Evolutionary conservation across 2,888 invertebrate species (phyloP), one percentile per base, ranked within the genome.

Genomic region (Drosophila setosimentum): DNA sequence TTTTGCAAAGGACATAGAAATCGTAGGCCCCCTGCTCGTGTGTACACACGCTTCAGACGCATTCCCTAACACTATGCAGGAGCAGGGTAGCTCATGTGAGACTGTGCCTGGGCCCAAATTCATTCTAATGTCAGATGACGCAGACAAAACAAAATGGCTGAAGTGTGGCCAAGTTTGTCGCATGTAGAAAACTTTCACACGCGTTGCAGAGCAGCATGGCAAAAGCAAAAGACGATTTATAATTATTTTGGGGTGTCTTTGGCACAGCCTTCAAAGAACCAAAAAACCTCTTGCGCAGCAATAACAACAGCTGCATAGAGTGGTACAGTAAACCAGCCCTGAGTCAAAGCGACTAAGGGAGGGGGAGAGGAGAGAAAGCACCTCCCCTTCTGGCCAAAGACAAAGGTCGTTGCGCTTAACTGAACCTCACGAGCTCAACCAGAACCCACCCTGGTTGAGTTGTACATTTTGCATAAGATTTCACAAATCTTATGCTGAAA

Each of bases 361-460:
- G 45, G 24, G 21, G 30, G 51, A 7, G 35, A 1, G 62, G 68
- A 71, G 68, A 73, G 73, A 86, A 80, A 75, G 67, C 53, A 53
- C 78, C 78, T 78, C 78, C 82, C 73, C 74, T 74, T 70, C 48
- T 64, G 53, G 48, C 51, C 64, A 68, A 55, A 69, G 64, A 70
- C 64, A 83, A 81, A 90, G 90, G 89, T 89, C 89, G 87, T 87
- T 90, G 87, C 89, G 87, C 87, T 89, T 90, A 82, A 68, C 77
- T 90, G 84, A 73, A 81, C 72, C 78, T 63, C 70, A 42, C 53
- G 21, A 24, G 49, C 68, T 59, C 50, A 62, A 40, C 68, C 18
- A 24, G 42, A 84, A 76, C 73, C 83, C 83, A 63, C 67, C 51
- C 10, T 63, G 29, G 7, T 1, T 57, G 53, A 57, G 71, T 80